Base-by-base conservation (phyloP, 2,113 vertebrate species). In the Beaufortia kweichowensis region DNA sequence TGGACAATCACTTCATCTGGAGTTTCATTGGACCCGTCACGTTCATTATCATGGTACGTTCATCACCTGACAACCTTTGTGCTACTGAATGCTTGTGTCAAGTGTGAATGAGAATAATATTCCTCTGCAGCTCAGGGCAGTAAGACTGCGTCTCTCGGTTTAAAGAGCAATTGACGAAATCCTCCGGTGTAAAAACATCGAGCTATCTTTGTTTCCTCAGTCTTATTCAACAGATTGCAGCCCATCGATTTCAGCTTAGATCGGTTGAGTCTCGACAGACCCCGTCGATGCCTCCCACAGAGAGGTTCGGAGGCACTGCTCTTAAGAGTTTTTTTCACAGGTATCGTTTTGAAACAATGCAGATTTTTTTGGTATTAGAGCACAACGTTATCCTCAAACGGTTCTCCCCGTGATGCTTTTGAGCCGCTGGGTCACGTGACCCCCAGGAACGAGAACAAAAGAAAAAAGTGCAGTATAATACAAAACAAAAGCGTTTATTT, bases 1-100 rank as follows among this genome's bases (percentile, higher is more conserved):
- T 98, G 91, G 97, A 99, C 91, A 99, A 98, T 88, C 96, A 98
- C 89, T 99, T 99, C 91, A 98, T 99, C 91, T 99, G 97, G 97
- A 98, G 96, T 86, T 99, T 99, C 87, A 97, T 98, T 85, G 97
- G 97, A 87, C 97, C 97, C 9, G 97, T 98, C 88, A 96, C 94
- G 83, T 96, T 98, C 85, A 96, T 99, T 90, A 98, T 99, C 89
- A 92, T 98, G 96, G 97, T 99, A 94, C 94, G 95, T 79, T 77
- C 39, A 31, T 19, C 67, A 24, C 46, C 28, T 55, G 12, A 35
- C 50, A 3, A 75, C 64, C 55, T 66, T 46, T 57, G 41, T 56
- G 39, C 11, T 41, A 5, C 35, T 21, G 35, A 55, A 59, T 29
- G 17, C 26, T 57, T 50, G 28, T 43, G 39, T 35, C 43, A 83